These are phyloP conservation scores for Gallirallus australis DNA, from an alignment of 2,797 vertebrate species.

Conservation along the genomic window DNA sequence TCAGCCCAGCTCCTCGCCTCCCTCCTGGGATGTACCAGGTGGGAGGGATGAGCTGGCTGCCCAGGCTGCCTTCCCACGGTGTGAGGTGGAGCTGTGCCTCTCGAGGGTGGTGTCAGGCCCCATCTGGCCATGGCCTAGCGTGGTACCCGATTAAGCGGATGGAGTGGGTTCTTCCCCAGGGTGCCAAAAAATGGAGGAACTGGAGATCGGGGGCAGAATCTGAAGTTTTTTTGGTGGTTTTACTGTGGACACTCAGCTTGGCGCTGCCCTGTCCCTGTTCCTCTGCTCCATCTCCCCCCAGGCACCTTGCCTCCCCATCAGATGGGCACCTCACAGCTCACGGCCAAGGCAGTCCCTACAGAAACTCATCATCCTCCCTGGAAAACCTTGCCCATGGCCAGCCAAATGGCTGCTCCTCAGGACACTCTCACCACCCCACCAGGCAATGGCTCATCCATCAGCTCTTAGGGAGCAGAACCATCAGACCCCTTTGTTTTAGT, in stretches of 20 bases:
- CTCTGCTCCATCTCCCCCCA: not conserved
- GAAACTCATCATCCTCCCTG: not conserved
- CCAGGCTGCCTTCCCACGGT: rapidly evolving
- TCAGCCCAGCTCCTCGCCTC: not conserved
- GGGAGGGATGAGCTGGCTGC: not conserved
- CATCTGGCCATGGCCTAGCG: rapidly evolving
- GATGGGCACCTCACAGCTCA: not conserved
- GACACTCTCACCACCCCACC: rapidly evolving
- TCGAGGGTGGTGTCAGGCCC: rapidly evolving
- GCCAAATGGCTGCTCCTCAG: not conserved
- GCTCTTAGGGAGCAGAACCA: not conserved
- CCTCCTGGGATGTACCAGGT: too few species aligned
- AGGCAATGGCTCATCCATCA: rapidly evolving
- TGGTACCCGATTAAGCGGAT: too few species aligned
- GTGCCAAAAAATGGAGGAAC: not conserved
- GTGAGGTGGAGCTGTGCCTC: not conserved
- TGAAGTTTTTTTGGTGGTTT: not conserved
- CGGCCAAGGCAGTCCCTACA: not conserved
- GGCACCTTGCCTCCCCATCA: not conserved
- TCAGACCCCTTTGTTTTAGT: rapidly evolving
- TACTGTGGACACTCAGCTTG: not conserved
- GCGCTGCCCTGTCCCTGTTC: not conserved
- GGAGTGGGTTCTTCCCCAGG: not conserved
- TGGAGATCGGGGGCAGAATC: not conserved
- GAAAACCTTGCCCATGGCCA: not conserved